phyloP scores from a whole-genome alignment of 1,140 invertebrate species.

The Globodera rostochiensis region DNA sequence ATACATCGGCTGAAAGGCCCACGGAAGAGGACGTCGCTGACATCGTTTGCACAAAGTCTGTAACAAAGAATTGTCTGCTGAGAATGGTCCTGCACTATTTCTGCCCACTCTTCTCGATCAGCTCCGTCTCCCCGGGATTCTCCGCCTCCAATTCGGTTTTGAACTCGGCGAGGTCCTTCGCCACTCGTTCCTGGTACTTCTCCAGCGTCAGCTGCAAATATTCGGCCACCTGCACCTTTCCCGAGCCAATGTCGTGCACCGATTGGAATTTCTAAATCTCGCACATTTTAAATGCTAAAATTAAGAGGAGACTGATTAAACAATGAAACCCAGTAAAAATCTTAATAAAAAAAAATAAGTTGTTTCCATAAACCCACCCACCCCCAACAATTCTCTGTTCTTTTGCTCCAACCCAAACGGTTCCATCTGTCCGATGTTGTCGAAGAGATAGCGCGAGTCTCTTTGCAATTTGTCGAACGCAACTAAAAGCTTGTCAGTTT shows the following conservation, averaged over 20 bases:
- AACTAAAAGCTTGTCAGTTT: neutral
- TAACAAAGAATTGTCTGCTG: neutral
- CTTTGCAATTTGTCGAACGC: slow-evolving; percentile 23
- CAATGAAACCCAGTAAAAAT: too few relatives aligned
- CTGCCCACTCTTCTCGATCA: slow-evolving; percentile 38
- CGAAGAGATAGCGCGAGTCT: slow-evolving; percentile 35
- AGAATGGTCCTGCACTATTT: neutral
- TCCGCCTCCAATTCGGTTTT: slow-evolving; percentile 40
- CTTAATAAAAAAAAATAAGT: neutral
- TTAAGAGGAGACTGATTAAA: too few relatives aligned
- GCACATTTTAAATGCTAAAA: too few relatives aligned
- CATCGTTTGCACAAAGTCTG: slow-evolving; percentile 15
- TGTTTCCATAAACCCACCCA: neutral
- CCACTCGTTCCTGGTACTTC: slow-evolving; percentile 37
- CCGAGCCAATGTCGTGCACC: slow-evolving; percentile 25
- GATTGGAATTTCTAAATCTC: slow-evolving; percentile 23
- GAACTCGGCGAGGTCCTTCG: slow-evolving; percentile 41
- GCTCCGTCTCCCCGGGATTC: slow-evolving; percentile 36
- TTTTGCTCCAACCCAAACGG: slow-evolving; percentile 1
- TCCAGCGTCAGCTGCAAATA: slow-evolving; percentile 33
- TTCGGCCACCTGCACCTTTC: slow-evolving; percentile 35
- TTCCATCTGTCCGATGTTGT: slow-evolving; percentile 21
- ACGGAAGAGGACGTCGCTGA: neutral
- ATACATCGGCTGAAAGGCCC: neutral
- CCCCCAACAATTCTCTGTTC: slow-evolving; percentile 21